phyloP scores from a whole-genome alignment of 2,113 vertebrate genomes.

The Hydropotes inermis region DNA sequence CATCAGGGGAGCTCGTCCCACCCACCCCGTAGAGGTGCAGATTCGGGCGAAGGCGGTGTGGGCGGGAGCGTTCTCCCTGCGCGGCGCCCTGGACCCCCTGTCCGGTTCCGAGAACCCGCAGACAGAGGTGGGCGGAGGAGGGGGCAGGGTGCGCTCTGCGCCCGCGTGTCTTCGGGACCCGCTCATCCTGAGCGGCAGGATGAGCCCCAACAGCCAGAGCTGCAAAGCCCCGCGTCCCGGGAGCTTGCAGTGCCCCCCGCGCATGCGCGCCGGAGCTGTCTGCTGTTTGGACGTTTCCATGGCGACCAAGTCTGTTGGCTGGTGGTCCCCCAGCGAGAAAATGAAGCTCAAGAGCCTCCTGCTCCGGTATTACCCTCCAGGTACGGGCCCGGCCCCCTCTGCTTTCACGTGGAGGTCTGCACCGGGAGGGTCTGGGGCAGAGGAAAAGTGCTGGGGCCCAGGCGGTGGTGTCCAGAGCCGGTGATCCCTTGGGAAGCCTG shows the following conservation, averaged over 20 bases:
- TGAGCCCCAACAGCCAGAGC: slow-evolving; percentile 29
- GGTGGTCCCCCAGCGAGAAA: background rate
- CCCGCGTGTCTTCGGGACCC: fast-evolving
- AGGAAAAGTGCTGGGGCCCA: background rate
- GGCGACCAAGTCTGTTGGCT: slow-evolving; percentile 68
- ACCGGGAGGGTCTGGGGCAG: background rate
- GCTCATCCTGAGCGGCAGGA: background rate
- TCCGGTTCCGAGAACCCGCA: fast-evolving
- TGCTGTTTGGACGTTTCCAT: slow-evolving; percentile 71
- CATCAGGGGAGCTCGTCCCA: fast-evolving
- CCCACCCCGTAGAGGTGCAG: background rate
- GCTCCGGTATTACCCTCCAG: slow-evolving; percentile 94
- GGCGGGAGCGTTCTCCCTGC: fast-evolving
- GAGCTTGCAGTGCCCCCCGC: background rate
- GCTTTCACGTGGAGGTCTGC: background rate
- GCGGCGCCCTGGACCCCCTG: background rate
- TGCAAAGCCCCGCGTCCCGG: fast-evolving
- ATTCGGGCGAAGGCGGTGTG: background rate
- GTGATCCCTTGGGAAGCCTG: fast-evolving
- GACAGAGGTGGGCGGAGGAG: fast-evolving
- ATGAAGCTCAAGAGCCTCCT: slow-evolving; percentile 91
- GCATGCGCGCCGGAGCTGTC: slow-evolving; percentile 60
- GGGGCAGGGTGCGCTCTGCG: background rate
- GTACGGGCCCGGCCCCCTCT: slow-evolving; percentile 73
- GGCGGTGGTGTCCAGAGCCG: fast-evolving